These are phyloP conservation scores for Timandra comae DNA, from an alignment of 2,888 invertebrate species.

Conservation along the genomic window DNA sequence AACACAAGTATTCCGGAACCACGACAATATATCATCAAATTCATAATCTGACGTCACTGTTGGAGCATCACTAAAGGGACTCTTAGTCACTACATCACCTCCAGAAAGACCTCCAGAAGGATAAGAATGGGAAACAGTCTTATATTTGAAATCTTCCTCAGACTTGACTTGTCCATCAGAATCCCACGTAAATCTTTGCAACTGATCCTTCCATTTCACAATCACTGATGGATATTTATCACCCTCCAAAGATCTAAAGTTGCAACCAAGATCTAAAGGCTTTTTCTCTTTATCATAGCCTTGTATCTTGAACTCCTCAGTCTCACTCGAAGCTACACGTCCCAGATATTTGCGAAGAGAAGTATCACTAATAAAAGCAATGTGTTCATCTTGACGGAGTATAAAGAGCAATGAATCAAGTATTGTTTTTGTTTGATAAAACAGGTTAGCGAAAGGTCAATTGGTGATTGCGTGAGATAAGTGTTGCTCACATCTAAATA, in stretches of 20 bases:
- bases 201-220: constrained; percentile 32
- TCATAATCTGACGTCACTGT: constrained; percentile 27
- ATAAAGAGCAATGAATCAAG: too few species aligned
- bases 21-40: constrained; percentile 22
- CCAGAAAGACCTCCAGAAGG: constrained; percentile 32
- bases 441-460: constrained; percentile 31
- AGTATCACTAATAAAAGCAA: constrained; percentile 28
- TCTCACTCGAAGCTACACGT: constrained; percentile 32
- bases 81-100: constrained; percentile 12
- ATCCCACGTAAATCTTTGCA: constrained; percentile 33
- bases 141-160: constrained; percentile 22
- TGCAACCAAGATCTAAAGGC: constrained; percentile 31
- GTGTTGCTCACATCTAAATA: too few species aligned
- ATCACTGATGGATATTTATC: constrained; percentile 42
- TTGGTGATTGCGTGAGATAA: constrained; percentile 30
- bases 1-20: constrained; percentile 25
- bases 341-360: constrained; percentile 27
- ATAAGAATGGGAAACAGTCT: constrained; percentile 23
- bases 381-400: constrained; percentile 36
- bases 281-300: constrained; percentile 24
- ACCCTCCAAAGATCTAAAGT: constrained; percentile 29
- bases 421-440: constrained; percentile 21
- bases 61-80: constrained; percentile 28
- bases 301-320: constrained; percentile 16
- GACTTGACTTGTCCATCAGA: constrained; percentile 19